Evolutionary conservation across 2,888 invertebrate genomes (phyloP).

Genomic region (Agelastica alni): DNA sequence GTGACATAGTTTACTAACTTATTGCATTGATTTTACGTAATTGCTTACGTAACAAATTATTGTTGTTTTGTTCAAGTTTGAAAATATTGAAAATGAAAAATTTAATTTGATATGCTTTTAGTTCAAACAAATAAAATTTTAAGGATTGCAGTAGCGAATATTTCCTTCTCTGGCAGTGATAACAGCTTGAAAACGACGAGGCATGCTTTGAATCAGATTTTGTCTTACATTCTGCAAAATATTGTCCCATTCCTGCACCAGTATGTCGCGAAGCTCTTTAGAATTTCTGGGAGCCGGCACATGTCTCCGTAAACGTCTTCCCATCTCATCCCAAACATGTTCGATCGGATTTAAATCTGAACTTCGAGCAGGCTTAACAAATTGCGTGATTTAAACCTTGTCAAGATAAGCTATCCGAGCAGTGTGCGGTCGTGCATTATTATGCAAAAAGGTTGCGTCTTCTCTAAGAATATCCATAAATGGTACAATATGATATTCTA

Average conservation of each 20-base stretch:
- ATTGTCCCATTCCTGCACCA: conserved; percentile 23
- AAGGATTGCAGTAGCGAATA: neutral
- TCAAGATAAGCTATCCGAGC: conserved; percentile 1
- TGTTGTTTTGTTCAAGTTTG: too few species aligned
- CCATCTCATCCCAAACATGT: conserved; percentile 22
- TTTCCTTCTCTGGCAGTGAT: conserved; percentile 1
- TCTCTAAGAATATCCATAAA: neutral
- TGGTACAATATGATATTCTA: neutral
- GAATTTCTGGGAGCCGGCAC: conserved; percentile 17
- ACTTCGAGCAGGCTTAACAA: conserved; percentile 13
- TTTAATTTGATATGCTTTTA: too few species aligned
- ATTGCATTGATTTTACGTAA: too few species aligned
- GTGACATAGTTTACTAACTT: neutral
- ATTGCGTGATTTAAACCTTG: conserved; percentile 8
- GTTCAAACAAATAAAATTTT: too few species aligned
- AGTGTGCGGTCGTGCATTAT: conserved; percentile 15
- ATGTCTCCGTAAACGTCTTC: conserved; percentile 16
- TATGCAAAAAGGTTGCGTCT: neutral
- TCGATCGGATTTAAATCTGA: conserved; percentile 11
- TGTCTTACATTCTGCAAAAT: conserved; percentile 15
- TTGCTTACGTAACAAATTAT: too few species aligned
- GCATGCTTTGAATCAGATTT: conserved; percentile 15
- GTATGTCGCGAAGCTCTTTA: conserved; percentile 17
- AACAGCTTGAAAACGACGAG: conserved; percentile 14
- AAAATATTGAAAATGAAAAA: too few species aligned